phyloP scores from a whole-genome alignment of 2,797 vertebrate genomes.

The Anableps anableps region DNA sequence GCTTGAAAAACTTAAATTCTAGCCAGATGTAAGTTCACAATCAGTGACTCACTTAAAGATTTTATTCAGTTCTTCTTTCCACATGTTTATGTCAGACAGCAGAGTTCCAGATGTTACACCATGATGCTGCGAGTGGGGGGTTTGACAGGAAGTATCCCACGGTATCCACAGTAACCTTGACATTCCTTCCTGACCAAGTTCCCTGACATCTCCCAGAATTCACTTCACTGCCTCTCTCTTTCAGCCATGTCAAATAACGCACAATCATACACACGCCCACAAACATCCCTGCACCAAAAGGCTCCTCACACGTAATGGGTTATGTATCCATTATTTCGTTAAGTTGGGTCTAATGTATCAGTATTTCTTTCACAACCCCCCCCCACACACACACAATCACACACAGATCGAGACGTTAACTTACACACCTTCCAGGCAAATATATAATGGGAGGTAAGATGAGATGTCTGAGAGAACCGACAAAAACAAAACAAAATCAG shows the following conservation, averaged over 20 bases:
- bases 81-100: conserved; percentile 56
- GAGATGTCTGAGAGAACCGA: conserved; percentile 69
- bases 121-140: conserved; percentile 58
- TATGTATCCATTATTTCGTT: conserved; percentile 31
- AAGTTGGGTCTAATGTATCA: conserved; percentile 36
- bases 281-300: conserved; percentile 24
- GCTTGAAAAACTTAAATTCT: not conserved
- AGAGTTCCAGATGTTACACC: conserved; percentile 76
- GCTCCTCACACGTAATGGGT: conserved; percentile 20
- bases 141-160: conserved; percentile 80
- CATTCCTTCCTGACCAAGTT: conserved; percentile 77
- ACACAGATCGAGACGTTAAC: conserved; percentile 27
- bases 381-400: conserved; percentile 26
- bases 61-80: conserved; percentile 41
- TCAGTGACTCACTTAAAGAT: conserved; percentile 38
- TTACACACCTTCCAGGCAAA: conserved; percentile 57
- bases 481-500: conserved; percentile 54
- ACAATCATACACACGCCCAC: conserved; percentile 16
- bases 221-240: conserved; percentile 45
- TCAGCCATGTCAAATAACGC: conserved; percentile 33
- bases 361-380: conserved; percentile 24
- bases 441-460: conserved; percentile 69
- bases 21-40: conserved; percentile 26
- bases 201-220: conserved; percentile 78
- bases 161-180: conserved; percentile 81